Conservation (phyloP, 2,113 vertebrate genomes). For the Petaurus breviceps region DNA sequence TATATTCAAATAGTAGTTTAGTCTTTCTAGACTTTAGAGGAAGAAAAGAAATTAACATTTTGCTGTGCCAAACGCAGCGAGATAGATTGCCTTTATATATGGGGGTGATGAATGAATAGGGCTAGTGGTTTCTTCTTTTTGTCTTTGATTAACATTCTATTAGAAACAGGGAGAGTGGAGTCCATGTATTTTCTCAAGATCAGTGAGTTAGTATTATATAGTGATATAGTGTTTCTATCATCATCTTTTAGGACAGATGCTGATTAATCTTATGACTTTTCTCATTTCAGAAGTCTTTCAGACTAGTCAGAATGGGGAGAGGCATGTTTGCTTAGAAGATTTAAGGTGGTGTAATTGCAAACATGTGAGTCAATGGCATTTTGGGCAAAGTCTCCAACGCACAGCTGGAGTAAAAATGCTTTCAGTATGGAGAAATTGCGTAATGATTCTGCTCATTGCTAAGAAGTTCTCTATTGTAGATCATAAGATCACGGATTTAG, state of each 20-base stretch:
- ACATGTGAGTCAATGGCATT: not conserved
- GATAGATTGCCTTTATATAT: not conserved
- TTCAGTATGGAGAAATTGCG: not conserved
- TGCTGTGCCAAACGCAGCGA: not conserved
- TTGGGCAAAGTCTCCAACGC: not conserved
- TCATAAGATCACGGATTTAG: not conserved
- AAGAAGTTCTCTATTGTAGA: not conserved
- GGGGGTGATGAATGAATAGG: not conserved
- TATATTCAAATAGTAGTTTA: not conserved
- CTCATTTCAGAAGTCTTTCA: not conserved
- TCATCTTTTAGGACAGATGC: not conserved
- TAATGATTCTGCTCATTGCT: not conserved
- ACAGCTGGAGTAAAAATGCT: not conserved
- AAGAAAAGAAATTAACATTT: not conserved
- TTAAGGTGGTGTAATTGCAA: not conserved
- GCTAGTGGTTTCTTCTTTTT: not conserved
- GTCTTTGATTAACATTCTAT: not conserved
- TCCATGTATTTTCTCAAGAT: not conserved
- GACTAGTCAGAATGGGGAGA: not conserved
- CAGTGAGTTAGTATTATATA: not conserved
- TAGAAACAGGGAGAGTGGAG: not conserved
- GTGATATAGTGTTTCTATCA: not conserved
- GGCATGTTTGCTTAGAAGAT: not conserved
- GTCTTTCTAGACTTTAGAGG: not conserved
- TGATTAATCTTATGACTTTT: not conserved